These are phyloP conservation scores for Anaspis maculata DNA, from an alignment of 2,888 invertebrate genomes.

Conservation along the genomic window DNA sequence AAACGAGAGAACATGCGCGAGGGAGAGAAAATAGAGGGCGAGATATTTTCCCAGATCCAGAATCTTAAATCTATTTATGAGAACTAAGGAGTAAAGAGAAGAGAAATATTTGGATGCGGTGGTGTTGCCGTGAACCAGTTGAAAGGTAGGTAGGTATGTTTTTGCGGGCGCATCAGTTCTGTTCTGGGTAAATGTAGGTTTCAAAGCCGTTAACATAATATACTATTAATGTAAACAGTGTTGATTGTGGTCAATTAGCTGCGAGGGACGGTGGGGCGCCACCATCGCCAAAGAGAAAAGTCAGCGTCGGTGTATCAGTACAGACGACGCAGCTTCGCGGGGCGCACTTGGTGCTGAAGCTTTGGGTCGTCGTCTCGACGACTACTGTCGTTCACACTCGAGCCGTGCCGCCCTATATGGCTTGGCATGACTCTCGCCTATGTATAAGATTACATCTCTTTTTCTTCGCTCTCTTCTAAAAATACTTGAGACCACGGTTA, in stretches of 20 bases:
- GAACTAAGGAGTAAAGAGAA: no score
- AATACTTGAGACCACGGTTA: slow-evolving; percentile 41
- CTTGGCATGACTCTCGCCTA: slow-evolving; percentile 40
- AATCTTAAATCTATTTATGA: no score
- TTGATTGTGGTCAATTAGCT: slow-evolving; percentile 25
- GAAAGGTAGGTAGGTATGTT: neutral
- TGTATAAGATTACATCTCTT: slow-evolving; percentile 45
- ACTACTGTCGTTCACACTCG: slow-evolving; percentile 34
- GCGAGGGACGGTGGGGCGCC: slow-evolving; percentile 17
- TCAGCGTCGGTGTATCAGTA: slow-evolving; percentile 14
- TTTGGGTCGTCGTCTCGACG: slow-evolving; percentile 24
- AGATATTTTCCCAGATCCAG: no score
- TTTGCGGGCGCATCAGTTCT: slow-evolving; percentile 3
- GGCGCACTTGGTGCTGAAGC: slow-evolving; percentile 8
- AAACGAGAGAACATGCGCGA: no score
- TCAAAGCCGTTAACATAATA: slow-evolving; percentile 19
- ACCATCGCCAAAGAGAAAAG: slow-evolving; percentile 13
- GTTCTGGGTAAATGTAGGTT: slow-evolving; percentile 22
- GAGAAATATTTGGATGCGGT: no score
- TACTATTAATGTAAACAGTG: slow-evolving; percentile 28
- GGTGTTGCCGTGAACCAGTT: no score
- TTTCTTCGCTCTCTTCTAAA: slow-evolving; percentile 42
- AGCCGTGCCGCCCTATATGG: slow-evolving; percentile 43
- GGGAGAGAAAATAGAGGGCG: no score
- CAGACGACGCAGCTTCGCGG: slow-evolving; percentile 10